Conservation (phyloP, 2,797 vertebrate species). For the Premnoplex brunnescens region DNA sequence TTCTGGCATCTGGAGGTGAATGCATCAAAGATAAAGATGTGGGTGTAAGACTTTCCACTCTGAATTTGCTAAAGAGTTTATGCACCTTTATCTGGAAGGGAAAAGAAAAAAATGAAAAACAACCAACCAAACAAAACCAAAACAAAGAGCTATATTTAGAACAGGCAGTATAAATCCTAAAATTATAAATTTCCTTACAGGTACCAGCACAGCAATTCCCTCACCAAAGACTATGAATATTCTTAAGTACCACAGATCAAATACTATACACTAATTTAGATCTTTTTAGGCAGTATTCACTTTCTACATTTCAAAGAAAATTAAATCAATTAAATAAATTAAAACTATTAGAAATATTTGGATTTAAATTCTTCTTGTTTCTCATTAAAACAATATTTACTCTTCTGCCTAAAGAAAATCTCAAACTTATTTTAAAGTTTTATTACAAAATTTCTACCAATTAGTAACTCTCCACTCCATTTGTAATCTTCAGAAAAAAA, state of each 20-base stretch:
- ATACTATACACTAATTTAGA: background rate
- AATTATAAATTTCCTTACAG: background rate
- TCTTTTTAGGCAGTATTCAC: background rate
- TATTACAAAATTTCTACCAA: background rate
- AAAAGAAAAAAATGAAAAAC: background rate
- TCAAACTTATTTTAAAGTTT: background rate
- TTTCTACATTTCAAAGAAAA: background rate
- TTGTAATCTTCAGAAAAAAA: background rate
- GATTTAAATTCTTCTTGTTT: background rate
- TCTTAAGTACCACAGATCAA: background rate
- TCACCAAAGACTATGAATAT: background rate
- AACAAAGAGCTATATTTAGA: background rate
- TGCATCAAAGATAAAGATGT: conserved; percentile 83
- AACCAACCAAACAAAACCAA: background rate
- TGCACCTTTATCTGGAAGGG: conserved; percentile 68
- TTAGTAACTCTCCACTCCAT: background rate
- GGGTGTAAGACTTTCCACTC: conserved; percentile 75
- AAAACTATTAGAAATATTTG: background rate
- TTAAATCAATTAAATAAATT: background rate
- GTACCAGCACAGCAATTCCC: background rate
- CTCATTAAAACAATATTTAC: background rate
- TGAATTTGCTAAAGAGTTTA: conserved; percentile 80
- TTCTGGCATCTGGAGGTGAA: conserved; percentile 66
- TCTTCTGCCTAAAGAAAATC: background rate
- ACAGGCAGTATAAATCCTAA: background rate